Base-by-base conservation (phyloP, 2,113 vertebrate genomes). In the Myiagra hebetior region DNA sequence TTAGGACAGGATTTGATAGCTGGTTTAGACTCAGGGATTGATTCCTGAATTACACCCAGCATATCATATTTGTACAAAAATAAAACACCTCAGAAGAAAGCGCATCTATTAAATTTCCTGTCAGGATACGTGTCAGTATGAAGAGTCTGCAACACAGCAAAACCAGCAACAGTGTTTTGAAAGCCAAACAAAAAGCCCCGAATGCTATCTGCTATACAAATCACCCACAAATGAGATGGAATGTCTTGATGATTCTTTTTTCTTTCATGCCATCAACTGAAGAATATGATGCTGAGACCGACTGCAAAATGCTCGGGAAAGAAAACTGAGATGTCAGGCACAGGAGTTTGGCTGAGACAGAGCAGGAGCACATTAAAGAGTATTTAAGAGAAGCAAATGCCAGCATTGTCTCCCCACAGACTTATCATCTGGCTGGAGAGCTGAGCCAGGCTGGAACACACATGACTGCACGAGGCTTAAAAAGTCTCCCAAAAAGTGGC, bases 381-480 rank as follows among this genome's bases (percentile, higher is more conserved):
- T n/a, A 69, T 67, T 89, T 44, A 82, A 85, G 81, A 60, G 73
- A 75, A 87, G 69, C 53, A 94, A 91, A 85, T 73, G 89, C 53
- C 93, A 87, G 67, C 70, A 79, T 52, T 95, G 90, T 85, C 90
- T 85, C 73, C 57, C 65, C 90, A 75, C 91, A 87, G 52, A 33
- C 73, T 88, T 28, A 33, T 68, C 89, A 31, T 68, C 78, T 65
- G 62, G 49, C 85, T 74, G 39, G 63, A 56, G 49, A 78, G 46
- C 60, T 20, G 39, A 95, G 55, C 52, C 39, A 46, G 11, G 16
- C 49, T 77, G 55, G 73, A 91, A 65, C 33, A 53, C 50, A 42
- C 10, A 35, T 3, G 31, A n/a, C 65, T 35, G 37, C 0, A 0
- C 0, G 7, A 77, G 42, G 72, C 39, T 91, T 28, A 21, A 7